These are phyloP conservation scores for Myiozetetes cayanensis DNA, from an alignment of 2,113 vertebrate species.

Conservation along the genomic window DNA sequence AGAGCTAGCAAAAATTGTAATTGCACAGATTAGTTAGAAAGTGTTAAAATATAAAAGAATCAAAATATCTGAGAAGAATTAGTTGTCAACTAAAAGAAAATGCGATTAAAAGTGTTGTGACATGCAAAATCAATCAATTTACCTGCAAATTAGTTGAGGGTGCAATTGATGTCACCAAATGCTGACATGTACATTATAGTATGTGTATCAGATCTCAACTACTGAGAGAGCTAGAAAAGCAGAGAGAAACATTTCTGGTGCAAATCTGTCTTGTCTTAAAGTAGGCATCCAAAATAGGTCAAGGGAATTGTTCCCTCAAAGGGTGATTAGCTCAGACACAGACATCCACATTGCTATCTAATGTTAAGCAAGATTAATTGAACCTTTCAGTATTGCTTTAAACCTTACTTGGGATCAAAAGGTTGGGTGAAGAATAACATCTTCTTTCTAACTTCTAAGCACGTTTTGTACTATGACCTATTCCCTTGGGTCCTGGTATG, in stretches of 20 bases:
- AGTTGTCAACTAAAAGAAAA: neutral
- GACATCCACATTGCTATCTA: neutral
- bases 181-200: neutral
- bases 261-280: neutral
- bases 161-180: neutral
- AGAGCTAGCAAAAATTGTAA: neutral
- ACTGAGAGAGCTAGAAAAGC: neutral
- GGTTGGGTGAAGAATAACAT: neutral
- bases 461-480: neutral
- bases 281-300: neutral
- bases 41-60: neutral
- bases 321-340: neutral
- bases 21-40: neutral
- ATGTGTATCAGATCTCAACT: neutral
- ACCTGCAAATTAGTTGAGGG: neutral
- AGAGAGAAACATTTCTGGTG: neutral
- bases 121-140: neutral
- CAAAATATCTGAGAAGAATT: neutral
- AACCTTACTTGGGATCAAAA: neutral
- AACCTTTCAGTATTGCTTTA: neutral
- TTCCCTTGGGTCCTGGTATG: neutral
- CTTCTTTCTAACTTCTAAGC: neutral
- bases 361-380: neutral
- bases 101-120: neutral
- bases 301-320: neutral